phyloP scores from a whole-genome alignment of 2,113 vertebrate genomes.

The Cheilinus undulatus region DNA sequence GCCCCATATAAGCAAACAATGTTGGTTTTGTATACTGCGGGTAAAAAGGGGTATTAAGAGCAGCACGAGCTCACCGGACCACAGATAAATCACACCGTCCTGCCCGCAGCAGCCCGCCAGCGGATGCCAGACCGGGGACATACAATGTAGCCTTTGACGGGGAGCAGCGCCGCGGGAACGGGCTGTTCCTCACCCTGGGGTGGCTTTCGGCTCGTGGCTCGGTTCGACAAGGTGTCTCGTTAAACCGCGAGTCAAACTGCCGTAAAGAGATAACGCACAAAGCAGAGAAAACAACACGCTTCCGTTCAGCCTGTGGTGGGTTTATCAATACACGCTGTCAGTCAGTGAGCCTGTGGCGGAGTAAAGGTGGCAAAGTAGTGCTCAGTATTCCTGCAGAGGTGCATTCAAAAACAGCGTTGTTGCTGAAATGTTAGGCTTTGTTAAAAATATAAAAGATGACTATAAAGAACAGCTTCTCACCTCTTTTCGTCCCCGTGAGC shows the following conservation, averaged over 20 bases:
- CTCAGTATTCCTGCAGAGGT: background rate
- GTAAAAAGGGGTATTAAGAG: background rate
- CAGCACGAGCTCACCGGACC: conserved; percentile 8
- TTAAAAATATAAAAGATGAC: background rate
- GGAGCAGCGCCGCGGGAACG: conserved; percentile 30
- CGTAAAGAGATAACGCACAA: background rate
- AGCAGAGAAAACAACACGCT: conserved; percentile 22
- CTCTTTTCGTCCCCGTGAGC: conserved; percentile 16
- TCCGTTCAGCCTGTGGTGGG: background rate
- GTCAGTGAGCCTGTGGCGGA: background rate
- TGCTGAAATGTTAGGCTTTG: fast-evolving
- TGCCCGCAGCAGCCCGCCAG: conserved; percentile 60
- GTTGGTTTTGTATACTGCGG: background rate
- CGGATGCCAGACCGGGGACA: conserved; percentile 56
- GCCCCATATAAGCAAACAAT: background rate
- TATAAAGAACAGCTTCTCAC: conserved; percentile 32
- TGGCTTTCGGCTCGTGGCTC: background rate
- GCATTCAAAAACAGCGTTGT: background rate
- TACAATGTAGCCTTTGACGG: conserved; percentile 78
- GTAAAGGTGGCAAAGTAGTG: conserved; percentile 18
- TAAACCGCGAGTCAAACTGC: background rate
- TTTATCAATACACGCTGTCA: conserved; percentile 17
- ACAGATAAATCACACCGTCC: conserved; percentile 45
- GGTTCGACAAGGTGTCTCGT: background rate
- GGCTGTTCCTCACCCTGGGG: conserved; percentile 37